These are phyloP conservation scores for Caloenas nicobarica DNA, from an alignment of 2,113 vertebrate genomes.

Conservation along the genomic window DNA sequence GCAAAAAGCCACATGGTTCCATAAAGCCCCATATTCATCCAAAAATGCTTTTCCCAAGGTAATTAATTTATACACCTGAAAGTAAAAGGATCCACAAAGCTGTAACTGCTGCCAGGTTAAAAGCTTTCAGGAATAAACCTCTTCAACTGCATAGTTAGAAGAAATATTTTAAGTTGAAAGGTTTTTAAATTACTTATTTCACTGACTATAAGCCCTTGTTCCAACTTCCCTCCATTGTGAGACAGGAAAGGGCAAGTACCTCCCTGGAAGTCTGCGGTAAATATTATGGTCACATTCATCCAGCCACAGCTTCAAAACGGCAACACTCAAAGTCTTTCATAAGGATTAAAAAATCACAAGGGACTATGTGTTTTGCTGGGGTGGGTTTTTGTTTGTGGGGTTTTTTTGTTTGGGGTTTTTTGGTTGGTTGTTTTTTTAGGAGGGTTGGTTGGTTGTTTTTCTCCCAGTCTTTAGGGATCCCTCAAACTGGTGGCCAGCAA, in stretches of 20 bases:
- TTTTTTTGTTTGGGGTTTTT: not conserved
- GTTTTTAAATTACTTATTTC: not conserved
- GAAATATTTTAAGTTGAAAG: not conserved
- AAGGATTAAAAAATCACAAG: not conserved
- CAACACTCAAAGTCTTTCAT: not conserved
- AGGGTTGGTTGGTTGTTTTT: no score
- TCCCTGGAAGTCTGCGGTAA: conserved; percentile 50
- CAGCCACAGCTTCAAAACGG: not conserved
- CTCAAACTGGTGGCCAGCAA: not conserved
- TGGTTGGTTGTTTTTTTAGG: not conserved
- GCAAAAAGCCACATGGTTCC: not conserved
- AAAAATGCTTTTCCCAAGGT: not conserved
- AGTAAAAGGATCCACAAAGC: not conserved
- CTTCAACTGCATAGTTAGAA: not conserved
- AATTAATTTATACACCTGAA: not conserved
- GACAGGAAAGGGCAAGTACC: conserved; percentile 52
- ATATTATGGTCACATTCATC: conserved; percentile 17
- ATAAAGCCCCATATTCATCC: not conserved
- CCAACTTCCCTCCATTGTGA: conserved; percentile 52
- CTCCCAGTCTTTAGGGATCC: not conserved
- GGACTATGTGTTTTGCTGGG: not conserved
- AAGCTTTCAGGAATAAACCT: not conserved
- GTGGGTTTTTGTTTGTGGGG: no score
- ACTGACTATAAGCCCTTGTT: not conserved
- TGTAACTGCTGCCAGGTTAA: not conserved